Conservation (phyloP, 2,797 vertebrate species). For the Hippopotamyrus pictus region DNA sequence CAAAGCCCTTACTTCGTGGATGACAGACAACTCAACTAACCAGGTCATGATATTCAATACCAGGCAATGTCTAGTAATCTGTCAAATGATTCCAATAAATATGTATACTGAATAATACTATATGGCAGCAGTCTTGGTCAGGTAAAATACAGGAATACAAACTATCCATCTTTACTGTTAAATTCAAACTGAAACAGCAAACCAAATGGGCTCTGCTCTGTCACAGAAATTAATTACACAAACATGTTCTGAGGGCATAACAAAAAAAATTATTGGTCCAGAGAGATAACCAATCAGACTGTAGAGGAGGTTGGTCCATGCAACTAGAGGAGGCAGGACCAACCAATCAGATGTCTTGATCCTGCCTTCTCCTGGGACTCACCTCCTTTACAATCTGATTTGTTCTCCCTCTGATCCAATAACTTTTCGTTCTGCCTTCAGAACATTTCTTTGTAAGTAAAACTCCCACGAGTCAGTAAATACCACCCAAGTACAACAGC, state of each 20-base stretch:
- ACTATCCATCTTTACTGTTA: neutral
- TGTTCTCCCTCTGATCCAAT: neutral
- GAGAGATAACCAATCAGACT: neutral
- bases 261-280: neutral
- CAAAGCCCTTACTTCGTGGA: neutral
- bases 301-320: neutral
- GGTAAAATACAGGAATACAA: neutral
- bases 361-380: neutral
- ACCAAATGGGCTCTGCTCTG: neutral
- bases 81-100: neutral
- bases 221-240: neutral
- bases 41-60: neutral
- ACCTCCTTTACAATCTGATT: neutral
- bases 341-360: neutral
- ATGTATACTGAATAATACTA: neutral
- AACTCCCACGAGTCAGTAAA: neutral
- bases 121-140: neutral
- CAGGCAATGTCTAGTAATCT: neutral
- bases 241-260: neutral
- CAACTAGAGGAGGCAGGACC: neutral
- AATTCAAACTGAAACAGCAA: neutral
- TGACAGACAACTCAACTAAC: neutral
- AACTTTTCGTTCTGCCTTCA: neutral
- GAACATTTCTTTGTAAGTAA: neutral
- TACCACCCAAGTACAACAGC: neutral